These are phyloP conservation scores for Dendrolimus kikuchii DNA, from an alignment of 1,140 invertebrate species.

Conservation along the genomic window DNA sequence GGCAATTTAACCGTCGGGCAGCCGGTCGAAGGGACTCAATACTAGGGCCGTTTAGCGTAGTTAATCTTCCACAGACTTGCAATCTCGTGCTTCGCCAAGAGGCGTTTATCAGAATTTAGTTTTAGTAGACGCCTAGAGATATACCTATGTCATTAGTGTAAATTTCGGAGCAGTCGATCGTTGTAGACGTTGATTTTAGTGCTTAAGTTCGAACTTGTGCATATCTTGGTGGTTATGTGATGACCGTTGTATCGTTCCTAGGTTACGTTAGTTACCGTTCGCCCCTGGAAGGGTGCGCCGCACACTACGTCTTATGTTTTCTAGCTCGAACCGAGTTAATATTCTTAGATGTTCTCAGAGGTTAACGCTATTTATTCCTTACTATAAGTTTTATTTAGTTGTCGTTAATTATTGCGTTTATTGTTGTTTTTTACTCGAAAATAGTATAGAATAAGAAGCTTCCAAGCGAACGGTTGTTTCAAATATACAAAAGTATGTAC, in stretches of 20 bases:
- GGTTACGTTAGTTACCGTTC: slow-evolving; percentile 35
- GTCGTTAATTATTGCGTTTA: slow-evolving; percentile 21
- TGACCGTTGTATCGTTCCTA: slow-evolving; percentile 47
- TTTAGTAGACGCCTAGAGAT: slow-evolving; percentile 17
- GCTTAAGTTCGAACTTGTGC: slow-evolving; percentile 55
- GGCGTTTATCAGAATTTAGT: slow-evolving; percentile 24
- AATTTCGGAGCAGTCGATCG: slow-evolving; percentile 18
- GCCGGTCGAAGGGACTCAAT: slow-evolving; percentile 21
- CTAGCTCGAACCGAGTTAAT: slow-evolving; percentile 40
- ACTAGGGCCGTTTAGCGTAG: slow-evolving; percentile 26
- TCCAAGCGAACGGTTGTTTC: too few species aligned
- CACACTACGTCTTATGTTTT: slow-evolving; percentile 55
- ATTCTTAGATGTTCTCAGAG: slow-evolving; percentile 31
- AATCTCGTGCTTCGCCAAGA: slow-evolving; percentile 32
- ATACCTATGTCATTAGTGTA: slow-evolving; percentile 16
- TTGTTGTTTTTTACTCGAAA: slow-evolving; percentile 41
- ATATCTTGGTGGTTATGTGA: slow-evolving; percentile 64
- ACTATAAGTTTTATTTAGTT: slow-evolving; percentile 37
- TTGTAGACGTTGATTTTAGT: slow-evolving; percentile 38
- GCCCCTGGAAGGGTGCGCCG: slow-evolving; percentile 25
- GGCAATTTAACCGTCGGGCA: slow-evolving; percentile 22
- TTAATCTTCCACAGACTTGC: slow-evolving; percentile 35
- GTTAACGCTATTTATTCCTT: slow-evolving; percentile 57
- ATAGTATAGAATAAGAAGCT: slow-evolving; percentile 8
- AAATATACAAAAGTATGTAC: too few species aligned